Percentiles rank a stretch among this genome's conserved stretches.
Evolutionary conservation across 2,888 invertebrate genomes (phyloP).

Genomic region (Dascillus cervinus): DNA sequence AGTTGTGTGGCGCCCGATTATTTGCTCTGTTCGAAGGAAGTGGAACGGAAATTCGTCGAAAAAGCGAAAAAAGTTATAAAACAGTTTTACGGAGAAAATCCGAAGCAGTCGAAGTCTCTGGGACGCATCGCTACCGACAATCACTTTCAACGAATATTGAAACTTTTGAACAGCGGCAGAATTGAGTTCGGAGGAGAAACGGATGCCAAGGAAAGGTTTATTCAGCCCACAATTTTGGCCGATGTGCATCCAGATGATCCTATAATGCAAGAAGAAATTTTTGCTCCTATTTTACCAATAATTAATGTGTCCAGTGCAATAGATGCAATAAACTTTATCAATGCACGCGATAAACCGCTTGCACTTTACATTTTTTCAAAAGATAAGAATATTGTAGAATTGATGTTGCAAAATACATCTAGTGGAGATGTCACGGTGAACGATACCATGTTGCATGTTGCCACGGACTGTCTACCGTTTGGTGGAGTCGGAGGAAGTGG

Average conservation of each 20-base stretch:
- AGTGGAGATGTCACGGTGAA: conserved; percentile 78
- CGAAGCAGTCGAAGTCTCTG: conserved; percentile 72
- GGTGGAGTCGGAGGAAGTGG: conserved; percentile 95
- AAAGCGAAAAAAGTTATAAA: conserved; percentile 51
- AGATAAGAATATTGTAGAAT: conserved; percentile 49
- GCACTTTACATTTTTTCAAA: conserved; percentile 78
- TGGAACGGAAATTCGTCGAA: conserved; percentile 52
- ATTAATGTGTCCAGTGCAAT: conserved; percentile 72
- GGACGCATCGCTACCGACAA: conserved; percentile 76
- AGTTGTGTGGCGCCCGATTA: conserved; percentile 97
- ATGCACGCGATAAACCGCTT: conserved; percentile 81
- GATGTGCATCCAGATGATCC: conserved; percentile 69
- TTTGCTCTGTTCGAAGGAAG: conserved; percentile 68
- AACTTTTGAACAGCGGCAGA: conserved; percentile 60
- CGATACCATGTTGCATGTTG: conserved; percentile 77
- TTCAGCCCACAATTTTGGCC: conserved; percentile 75
- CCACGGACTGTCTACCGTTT: conserved; percentile 86
- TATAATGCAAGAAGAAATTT: conserved; percentile 88
- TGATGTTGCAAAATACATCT: conserved; percentile 62
- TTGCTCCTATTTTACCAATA: conserved; percentile 92
- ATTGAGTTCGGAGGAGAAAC: conserved; percentile 70
- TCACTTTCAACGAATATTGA: conserved; percentile 72
- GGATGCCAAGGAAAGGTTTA: conserved; percentile 67
- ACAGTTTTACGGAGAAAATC: conserved; percentile 79
- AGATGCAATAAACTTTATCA: conserved; percentile 87